Evolutionary conservation across 2,797 vertebrate genomes (phyloP), one percentile per base, ranked within the genome.

Genomic region (Carcharodon carcharias): DNA sequence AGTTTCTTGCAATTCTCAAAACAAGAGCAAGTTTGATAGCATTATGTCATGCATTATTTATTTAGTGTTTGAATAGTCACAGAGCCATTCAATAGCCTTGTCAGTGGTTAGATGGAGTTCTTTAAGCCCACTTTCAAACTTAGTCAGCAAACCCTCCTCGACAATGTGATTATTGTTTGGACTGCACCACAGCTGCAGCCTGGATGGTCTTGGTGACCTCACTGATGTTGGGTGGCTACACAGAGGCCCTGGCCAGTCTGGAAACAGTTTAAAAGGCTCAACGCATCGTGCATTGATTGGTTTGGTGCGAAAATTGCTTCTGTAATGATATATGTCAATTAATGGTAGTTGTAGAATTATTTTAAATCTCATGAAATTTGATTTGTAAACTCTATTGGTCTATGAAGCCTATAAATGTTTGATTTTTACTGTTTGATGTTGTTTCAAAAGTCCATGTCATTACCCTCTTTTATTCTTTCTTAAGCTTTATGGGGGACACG

Each of bases 401-500:
- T 31, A 35, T 56, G 21, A 80, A 50, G 21, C 50, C 31, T 16
- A 35, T 35, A 92, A 65, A 35, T 61, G 12, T 3, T 96, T 67
- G 3, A 28, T 21, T 96, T 96, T 96, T 95, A 21, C 28, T 96
- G 40, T 54, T 56, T 71, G 28, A 71, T 96, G 45, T 50, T 50
- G 61, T 58, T 80, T 89, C 23, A 35, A 50, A 61, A 54, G 45
- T 91, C 21, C 35, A 91, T 65, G 16, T n/a, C 26, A 23, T 40
- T 96, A 0, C 6, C 35, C 23, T 91, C 12, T 73, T 94, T 96
- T 88, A 45, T n/a, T 96, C 80, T n/a, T 58, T 97, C 97, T 96
- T 67, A 97, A 99, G 99, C 99, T 97, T 97, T 99, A 96, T 99
- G 99, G 99, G 99, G 99, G 56, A 99, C 99, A 61, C 98, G 99